A percentile compares a stretch with the other conserved stretches of the same genome.
Conservation (phyloP, 2,888 invertebrate genomes). For the Asteroscopus sphinx region DNA sequence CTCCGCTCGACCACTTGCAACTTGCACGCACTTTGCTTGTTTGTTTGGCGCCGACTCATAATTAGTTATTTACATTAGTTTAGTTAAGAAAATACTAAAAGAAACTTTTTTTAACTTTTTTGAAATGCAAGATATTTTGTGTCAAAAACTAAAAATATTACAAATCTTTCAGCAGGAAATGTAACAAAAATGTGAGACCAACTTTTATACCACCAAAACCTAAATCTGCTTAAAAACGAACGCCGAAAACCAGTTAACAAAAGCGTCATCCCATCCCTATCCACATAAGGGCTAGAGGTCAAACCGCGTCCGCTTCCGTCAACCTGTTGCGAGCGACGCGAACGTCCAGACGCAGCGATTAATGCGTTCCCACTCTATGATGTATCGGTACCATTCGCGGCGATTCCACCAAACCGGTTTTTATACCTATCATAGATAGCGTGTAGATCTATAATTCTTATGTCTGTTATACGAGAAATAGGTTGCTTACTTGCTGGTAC, state of each 20-base stretch:
- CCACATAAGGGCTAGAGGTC: slow-evolving; percentile 36
- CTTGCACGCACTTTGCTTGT: too few relatives aligned
- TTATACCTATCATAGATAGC: slow-evolving; percentile 2
- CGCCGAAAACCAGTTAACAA: neutral
- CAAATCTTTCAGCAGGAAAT: too few relatives aligned
- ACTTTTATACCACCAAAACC: neutral
- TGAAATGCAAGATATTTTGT: too few relatives aligned
- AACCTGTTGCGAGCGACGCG: slow-evolving; percentile 55
- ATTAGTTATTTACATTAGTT: too few relatives aligned
- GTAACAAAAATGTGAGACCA: too few relatives aligned
- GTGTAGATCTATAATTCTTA: neutral
- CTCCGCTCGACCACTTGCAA: too few relatives aligned
- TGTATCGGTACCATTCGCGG: slow-evolving; percentile 42
- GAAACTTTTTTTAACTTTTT: too few relatives aligned
- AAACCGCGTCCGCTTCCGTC: slow-evolving; percentile 43
- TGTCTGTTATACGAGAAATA: neutral
- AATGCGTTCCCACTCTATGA: slow-evolving; percentile 58
- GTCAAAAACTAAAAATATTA: too few relatives aligned
- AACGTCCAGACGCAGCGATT: slow-evolving; percentile 41
- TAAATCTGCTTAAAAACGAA: neutral
- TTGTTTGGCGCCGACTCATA: too few relatives aligned
- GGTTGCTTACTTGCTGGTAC: too few relatives aligned
- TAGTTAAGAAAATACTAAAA: too few relatives aligned
- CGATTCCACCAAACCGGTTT: slow-evolving; percentile 32
- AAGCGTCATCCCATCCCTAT: slow-evolving; percentile 13